phyloP scores from a whole-genome alignment of 2,888 invertebrate genomes.

The Callinectes sapidus region DNA sequence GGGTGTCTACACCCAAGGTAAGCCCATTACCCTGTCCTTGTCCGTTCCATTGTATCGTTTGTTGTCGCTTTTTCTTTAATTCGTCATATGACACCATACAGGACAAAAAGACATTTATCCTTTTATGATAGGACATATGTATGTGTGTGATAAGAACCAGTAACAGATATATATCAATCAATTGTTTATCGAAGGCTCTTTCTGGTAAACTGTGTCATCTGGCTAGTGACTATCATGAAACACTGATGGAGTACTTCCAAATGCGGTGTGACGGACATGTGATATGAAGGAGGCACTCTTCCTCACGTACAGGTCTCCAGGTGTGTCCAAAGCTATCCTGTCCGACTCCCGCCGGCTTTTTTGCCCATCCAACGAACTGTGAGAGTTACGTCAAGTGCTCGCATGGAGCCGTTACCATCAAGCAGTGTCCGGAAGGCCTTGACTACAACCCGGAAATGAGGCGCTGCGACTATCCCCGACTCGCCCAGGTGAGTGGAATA shows the following conservation, averaged over 20 bases:
- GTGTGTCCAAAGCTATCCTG: constrained; percentile 6
- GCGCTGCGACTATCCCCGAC: constrained; percentile 3
- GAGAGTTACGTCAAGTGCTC: not conserved
- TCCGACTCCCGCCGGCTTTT: constrained; percentile 10
- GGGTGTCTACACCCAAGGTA: not conserved
- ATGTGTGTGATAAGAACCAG: no score
- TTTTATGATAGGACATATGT: no score
- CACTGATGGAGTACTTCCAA: no score
- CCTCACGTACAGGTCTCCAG: constrained; percentile 18
- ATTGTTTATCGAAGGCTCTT: no score
- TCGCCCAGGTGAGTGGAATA: not conserved
- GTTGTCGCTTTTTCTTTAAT: no score
- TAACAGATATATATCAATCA: no score
- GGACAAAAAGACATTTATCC: not conserved
- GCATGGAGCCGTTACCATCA: not conserved
- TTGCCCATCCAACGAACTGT: not conserved
- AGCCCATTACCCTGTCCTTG: not conserved
- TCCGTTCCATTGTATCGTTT: not conserved
- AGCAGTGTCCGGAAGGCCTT: constrained; percentile 11
- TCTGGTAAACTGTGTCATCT: no score
- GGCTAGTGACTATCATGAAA: no score
- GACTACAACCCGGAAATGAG: not conserved
- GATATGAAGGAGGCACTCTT: not conserved
- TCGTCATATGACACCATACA: not conserved
- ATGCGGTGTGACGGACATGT: not conserved